Conservation (phyloP, 2,797 vertebrate species). For the Megalops cyprinoides region DNA sequence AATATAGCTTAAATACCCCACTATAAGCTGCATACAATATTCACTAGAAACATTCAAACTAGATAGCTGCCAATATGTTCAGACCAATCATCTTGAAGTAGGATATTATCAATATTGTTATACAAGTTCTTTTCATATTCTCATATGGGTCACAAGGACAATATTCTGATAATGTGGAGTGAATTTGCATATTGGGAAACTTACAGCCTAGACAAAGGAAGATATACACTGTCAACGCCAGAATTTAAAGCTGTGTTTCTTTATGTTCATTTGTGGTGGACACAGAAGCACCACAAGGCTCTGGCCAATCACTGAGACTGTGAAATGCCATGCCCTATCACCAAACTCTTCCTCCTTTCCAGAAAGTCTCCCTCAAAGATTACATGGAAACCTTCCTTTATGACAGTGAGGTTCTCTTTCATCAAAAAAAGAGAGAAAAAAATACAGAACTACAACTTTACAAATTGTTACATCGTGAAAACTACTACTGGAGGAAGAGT, state of each 20-base stretch:
- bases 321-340: neutral
- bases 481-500: neutral
- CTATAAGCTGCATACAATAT: slow-evolving; percentile 8
- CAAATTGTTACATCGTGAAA: neutral
- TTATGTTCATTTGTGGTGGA: no score
- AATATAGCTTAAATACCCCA: slow-evolving; percentile 33
- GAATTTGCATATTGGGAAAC: neutral
- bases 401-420: no score
- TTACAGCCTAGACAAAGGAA: no score
- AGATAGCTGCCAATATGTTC: slow-evolving; percentile 31
- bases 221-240: no score
- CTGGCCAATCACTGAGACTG: neutral
- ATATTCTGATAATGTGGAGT: neutral
- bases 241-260: neutral
- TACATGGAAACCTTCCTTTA: no score
- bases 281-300: neutral
- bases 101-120: neutral
- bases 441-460: neutral
- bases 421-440: no score
- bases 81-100: neutral
- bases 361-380: no score
- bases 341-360: neutral
- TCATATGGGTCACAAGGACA: neutral
- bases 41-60: slow-evolving; percentile 17
- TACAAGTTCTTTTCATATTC: neutral